These are phyloP conservation scores for Adineta ricciae DNA, from an alignment of 2,888 invertebrate genomes.

Conservation along the genomic window DNA sequence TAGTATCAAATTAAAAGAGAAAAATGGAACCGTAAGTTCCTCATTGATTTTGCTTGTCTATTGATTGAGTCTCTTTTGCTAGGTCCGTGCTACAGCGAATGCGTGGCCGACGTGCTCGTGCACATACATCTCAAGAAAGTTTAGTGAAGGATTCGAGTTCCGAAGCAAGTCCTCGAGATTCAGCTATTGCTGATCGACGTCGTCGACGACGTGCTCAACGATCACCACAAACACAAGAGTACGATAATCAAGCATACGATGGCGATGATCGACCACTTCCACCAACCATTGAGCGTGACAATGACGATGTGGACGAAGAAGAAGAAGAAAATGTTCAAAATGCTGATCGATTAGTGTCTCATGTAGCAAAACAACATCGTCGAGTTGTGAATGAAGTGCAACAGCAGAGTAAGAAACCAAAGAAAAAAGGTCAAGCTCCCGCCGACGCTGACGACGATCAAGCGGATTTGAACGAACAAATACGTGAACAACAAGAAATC, in stretches of 20 bases:
- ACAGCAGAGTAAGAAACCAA: background rate
- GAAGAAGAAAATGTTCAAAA: background rate
- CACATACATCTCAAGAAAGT: background rate
- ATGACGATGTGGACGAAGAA: background rate
- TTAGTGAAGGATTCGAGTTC: slow-evolving; percentile 9
- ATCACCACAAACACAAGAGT: background rate
- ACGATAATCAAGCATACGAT: background rate
- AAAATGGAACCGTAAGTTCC: background rate
- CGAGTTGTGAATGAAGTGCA: background rate
- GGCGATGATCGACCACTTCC: background rate
- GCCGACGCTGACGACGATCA: background rate
- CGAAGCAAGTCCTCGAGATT: background rate
- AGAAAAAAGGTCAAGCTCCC: background rate
- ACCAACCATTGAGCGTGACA: background rate
- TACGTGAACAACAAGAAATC: background rate
- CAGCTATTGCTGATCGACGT: background rate
- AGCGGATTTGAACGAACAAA: background rate
- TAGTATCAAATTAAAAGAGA: background rate
- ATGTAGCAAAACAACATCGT: background rate
- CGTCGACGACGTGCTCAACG: background rate
- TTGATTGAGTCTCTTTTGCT: background rate
- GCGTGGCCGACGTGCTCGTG: background rate
- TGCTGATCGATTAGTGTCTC: background rate
- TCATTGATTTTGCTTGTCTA: background rate
- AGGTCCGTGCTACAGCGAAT: background rate